Conservation (phyloP, 2,113 vertebrate species). For the Bufo bufo region DNA sequence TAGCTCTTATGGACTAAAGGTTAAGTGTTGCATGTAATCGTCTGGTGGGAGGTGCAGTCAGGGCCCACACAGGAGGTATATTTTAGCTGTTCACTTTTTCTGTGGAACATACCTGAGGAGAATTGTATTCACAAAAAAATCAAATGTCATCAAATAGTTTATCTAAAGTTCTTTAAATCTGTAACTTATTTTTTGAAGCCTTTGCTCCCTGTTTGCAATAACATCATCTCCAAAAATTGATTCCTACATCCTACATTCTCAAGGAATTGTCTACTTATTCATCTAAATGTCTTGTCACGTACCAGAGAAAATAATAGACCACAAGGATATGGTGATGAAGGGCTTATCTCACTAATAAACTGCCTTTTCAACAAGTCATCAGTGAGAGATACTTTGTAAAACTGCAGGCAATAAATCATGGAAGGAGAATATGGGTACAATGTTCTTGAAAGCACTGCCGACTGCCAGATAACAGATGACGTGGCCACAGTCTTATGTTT, state of each 20-base stretch:
- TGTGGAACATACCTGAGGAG: no score
- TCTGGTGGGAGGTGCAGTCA: no score
- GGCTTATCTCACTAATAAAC: slow-evolving; percentile 3
- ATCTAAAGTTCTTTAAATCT: background rate
- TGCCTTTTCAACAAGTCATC: background rate
- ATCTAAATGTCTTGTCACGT: background rate
- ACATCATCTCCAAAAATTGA: background rate
- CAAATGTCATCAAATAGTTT: no score
- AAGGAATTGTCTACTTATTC: background rate
- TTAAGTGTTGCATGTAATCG: no score
- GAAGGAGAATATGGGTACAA: background rate
- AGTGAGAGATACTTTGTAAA: background rate
- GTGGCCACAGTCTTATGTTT: slow-evolving; percentile 1
- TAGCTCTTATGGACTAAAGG: no score
- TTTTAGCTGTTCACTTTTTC: no score
- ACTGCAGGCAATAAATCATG: slow-evolving; percentile 11
- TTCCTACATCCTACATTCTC: background rate
- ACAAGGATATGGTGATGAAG: background rate
- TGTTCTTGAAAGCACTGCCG: slow-evolving; percentile 2
- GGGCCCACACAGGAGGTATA: no score
- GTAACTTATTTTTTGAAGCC: background rate
- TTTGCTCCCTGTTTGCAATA: background rate
- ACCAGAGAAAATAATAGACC: background rate
- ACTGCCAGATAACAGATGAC: background rate
- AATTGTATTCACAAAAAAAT: no score